phyloP scores from a whole-genome alignment of 2,113 vertebrate species.

The Picathartes gymnocephalus region DNA sequence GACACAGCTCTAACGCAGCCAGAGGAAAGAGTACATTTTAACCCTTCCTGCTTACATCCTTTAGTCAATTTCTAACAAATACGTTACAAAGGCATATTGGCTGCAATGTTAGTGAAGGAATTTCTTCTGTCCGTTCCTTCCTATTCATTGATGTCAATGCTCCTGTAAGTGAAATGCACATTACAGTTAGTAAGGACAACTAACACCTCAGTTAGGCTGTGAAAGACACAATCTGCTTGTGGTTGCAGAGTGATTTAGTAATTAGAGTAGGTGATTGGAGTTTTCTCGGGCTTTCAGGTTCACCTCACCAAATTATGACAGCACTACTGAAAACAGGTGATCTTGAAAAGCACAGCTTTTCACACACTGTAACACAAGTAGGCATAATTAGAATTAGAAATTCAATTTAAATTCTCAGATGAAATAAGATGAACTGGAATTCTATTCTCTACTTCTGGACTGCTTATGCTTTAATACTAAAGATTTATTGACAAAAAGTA shows the following conservation, averaged over 20 bases:
- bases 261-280: neutral
- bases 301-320: neutral
- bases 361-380: neutral
- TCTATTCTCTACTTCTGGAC: neutral
- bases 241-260: neutral
- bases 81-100: neutral
- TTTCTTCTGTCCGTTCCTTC: neutral
- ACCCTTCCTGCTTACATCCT: neutral
- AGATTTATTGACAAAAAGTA: neutral
- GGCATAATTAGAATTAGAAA: neutral
- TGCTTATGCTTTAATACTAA: neutral
- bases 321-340: neutral
- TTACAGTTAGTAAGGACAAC: neutral
- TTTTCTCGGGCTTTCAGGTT: neutral
- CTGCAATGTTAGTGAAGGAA: neutral
- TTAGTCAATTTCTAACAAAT: neutral
- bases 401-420: neutral
- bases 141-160: neutral
- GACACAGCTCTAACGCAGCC: neutral
- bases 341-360: neutral
- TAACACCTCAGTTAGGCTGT: neutral
- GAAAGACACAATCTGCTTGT: neutral
- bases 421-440: neutral
- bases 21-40: neutral
- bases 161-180: neutral